Base-by-base conservation (phyloP, 2,113 vertebrate genomes). In the Rallus limicola region DNA sequence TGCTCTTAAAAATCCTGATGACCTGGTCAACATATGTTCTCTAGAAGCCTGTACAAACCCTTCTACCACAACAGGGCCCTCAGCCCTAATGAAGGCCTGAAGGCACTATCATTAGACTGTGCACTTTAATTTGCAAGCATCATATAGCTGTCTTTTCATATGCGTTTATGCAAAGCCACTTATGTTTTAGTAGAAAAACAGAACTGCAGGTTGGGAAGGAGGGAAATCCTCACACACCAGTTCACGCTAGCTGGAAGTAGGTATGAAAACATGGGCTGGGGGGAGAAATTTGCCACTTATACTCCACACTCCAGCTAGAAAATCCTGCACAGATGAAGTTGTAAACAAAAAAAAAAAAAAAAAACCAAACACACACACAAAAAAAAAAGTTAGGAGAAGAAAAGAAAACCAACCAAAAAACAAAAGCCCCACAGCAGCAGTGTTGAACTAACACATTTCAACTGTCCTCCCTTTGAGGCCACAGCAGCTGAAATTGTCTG, bases 91-190 rank as follows among this genome's bases (percentile, higher is more conserved):
- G 55, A 90, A 68, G 55, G 48, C 67, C 68, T 59, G 13, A 62
- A 25, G 63, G 75, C 29, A 68, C 71, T 81, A 71, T 52, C 60
- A 86, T 81, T 78, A 95, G 31, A 40, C 18, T 46, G 34, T 28
- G 34, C 11, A 34, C 48, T 95, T 91, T 52, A 63, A 95, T 91
- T 96, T 92, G 38, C 83, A 94, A 93, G 68, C 36, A 71, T 50
- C 50, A 77, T 6, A 53, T 1, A 86, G 48, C 63, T 70, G 42
- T 21, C 82, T 86, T 94, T 96, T 90, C 85, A 78, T 60, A 65
- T 10, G 14, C 65, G 90, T 78, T 88, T 64, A 95, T 64, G 60
- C 56, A 93, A 91, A 95, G 48, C 34, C 52, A 75, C 6, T 6
- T 52, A 25, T n/a, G 64, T 70, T 88, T 78, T 71, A 71, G 48